Conservation (phyloP, 2,113 vertebrate species). For the Tympanuchus pallidicinctus region DNA sequence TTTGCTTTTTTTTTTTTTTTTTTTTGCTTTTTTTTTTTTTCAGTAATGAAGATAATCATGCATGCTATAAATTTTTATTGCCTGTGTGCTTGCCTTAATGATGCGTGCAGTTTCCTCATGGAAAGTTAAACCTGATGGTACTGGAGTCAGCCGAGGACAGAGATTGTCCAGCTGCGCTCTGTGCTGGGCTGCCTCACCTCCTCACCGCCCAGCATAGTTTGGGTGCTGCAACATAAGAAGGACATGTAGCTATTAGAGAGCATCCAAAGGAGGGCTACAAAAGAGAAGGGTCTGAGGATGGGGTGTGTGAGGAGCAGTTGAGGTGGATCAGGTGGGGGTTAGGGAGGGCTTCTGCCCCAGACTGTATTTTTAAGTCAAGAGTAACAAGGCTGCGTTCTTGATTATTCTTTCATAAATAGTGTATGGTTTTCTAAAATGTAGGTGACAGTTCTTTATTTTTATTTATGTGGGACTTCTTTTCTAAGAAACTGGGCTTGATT, state of each 20-base stretch:
- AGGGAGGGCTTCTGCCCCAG: too few relatives aligned
- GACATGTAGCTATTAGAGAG: neutral
- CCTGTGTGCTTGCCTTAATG: neutral
- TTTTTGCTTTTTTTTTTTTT: neutral
- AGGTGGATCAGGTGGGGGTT: too few relatives aligned
- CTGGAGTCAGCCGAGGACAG: neutral
- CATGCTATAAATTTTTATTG: neutral
- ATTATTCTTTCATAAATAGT: neutral
- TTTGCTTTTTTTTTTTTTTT: neutral
- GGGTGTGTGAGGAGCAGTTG: too few relatives aligned
- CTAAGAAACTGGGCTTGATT: neutral
- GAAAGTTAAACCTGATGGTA: neutral
- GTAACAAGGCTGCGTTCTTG: neutral
- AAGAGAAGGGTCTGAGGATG: too few relatives aligned
- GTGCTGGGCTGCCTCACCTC: neutral
- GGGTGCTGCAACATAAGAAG: neutral
- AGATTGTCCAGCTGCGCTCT: neutral
- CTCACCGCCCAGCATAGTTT: neutral
- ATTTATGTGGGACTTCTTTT: neutral
- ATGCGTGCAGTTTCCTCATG: fast-evolving
- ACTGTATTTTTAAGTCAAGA: neutral
- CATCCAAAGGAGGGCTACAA: neutral
- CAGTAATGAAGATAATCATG: neutral
- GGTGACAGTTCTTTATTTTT: neutral
- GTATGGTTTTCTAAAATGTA: neutral